Conservation (phyloP, 2,113 vertebrate species). For the Myocastor coypus region DNA sequence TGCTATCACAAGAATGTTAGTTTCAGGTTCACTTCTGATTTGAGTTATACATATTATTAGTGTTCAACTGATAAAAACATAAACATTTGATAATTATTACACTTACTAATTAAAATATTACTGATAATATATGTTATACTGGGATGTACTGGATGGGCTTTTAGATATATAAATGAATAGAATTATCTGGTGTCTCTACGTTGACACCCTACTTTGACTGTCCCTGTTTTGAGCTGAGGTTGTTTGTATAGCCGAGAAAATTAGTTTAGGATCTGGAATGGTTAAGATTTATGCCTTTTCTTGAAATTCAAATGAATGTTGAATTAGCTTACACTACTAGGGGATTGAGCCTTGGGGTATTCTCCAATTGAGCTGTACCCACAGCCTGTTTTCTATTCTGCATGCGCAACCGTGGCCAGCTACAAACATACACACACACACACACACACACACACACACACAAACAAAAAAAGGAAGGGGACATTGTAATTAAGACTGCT, state of each 20-base stretch:
- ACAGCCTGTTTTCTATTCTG: neutral
- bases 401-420: no score
- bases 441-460: no score
- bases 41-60: constrained; percentile 9
- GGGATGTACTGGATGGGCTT: neutral
- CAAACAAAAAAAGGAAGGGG: neutral
- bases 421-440: no score
- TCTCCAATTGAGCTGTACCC: neutral
- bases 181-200: neutral
- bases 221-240: neutral
- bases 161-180: neutral
- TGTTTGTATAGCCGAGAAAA: neutral
- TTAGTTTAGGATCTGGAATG: neutral
- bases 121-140: neutral
- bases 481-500: neutral
- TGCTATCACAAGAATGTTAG: neutral
- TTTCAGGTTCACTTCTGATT: neutral
- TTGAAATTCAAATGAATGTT: neutral
- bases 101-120: neutral
- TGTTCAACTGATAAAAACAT: neutral
- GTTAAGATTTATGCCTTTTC: neutral
- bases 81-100: neutral
- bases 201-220: no score
- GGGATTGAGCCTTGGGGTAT: neutral
- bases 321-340: neutral